Evolutionary conservation across 2,113 vertebrate genomes (phyloP).

Genomic region (Symphodus melops): DNA sequence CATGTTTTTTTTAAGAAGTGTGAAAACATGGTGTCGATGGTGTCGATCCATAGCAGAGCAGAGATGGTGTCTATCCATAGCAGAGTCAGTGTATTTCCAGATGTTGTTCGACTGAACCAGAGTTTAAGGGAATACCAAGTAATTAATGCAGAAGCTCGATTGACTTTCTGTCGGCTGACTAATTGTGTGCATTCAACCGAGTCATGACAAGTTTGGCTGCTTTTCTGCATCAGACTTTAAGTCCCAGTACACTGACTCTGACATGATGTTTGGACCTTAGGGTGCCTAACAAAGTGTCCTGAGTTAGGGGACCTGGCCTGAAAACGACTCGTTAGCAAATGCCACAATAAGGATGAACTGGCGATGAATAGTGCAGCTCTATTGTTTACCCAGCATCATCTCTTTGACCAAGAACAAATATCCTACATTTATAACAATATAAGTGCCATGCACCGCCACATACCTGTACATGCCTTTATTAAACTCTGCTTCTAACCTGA

Average conservation of each 20-base stretch:
- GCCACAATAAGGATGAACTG: no score
- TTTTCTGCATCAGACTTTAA: conserved; percentile 3
- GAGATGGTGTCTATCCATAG: conserved; percentile 31
- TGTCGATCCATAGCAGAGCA: conserved; percentile 19
- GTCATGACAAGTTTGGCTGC: conserved; percentile 16
- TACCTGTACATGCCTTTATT: no score
- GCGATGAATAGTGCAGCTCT: no score
- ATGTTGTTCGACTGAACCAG: background rate
- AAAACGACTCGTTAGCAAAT: no score
- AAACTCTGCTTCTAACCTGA: no score
- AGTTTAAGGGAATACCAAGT: conserved; percentile 12
- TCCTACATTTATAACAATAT: no score
- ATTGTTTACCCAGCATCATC: no score
- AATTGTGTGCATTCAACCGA: conserved; percentile 13
- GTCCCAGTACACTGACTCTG: background rate
- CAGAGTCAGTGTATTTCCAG: background rate
- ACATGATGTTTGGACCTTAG: background rate
- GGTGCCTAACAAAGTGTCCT: no score
- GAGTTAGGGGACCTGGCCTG: no score
- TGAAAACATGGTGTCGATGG: no score
- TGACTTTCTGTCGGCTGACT: conserved; percentile 43
- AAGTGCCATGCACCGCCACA: no score
- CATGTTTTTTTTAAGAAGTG: background rate
- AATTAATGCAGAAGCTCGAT: conserved; percentile 36
- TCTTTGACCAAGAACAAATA: no score